Evolutionary conservation across 2,888 invertebrate species (phyloP).

Genomic region (Tetramorium bicarinatum): DNA sequence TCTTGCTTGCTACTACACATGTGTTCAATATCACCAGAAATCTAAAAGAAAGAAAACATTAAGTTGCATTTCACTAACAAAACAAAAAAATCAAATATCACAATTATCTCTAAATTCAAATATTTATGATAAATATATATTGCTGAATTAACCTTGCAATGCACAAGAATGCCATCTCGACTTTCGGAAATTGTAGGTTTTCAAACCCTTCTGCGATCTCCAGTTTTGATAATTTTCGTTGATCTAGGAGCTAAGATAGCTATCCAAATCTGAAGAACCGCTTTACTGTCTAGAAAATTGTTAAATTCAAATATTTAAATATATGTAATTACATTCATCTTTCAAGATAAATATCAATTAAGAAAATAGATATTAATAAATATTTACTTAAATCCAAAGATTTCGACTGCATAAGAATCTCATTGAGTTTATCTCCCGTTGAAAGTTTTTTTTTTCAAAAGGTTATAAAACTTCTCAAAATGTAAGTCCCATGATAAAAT

Average conservation of each 20-base stretch:
- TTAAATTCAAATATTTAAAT: not conserved
- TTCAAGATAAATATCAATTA: not conserved
- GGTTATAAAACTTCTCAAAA: not conserved
- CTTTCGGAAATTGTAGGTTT: conserved; percentile 18
- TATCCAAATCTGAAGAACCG: not conserved
- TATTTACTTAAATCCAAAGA: not conserved
- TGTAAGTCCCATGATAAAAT: not conserved
- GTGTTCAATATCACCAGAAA: conserved; percentile 6
- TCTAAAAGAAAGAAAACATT: not conserved
- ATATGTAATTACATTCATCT: not conserved
- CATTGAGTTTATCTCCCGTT: not conserved
- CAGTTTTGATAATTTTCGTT: not conserved
- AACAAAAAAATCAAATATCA: not conserved
- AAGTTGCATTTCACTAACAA: conserved; percentile 7
- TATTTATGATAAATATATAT: not conserved
- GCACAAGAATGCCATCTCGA: conserved; percentile 19
- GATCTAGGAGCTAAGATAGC: not conserved
- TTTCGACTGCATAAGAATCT: not conserved
- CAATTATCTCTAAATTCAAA: not conserved
- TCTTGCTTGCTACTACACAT: not conserved
- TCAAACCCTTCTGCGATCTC: conserved; percentile 1
- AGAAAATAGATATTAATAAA: not conserved
- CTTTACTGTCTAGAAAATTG: not conserved
- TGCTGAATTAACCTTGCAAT: not conserved
- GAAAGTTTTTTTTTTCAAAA: not conserved